These are phyloP conservation scores for Notothenia coriiceps DNA, from an alignment of 2,113 vertebrate genomes.

Conservation along the genomic window DNA sequence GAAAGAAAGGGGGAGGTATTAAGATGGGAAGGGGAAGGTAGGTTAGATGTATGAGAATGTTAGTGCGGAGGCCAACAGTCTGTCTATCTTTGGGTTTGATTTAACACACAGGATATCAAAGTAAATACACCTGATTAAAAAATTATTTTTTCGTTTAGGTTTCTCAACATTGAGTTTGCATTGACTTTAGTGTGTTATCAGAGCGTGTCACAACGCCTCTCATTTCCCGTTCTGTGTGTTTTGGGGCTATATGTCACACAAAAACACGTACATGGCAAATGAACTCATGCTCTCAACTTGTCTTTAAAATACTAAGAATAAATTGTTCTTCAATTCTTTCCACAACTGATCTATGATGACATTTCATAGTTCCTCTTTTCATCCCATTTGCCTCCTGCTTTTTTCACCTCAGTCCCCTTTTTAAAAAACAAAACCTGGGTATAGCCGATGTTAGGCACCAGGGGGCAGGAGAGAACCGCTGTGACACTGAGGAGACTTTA, in stretches of 20 bases:
- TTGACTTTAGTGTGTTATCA: neutral
- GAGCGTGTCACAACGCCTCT: constrained; percentile 1
- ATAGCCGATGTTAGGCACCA: constrained; percentile 35
- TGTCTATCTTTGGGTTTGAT: constrained; percentile 2
- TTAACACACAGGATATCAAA: neutral
- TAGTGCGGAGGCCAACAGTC: neutral
- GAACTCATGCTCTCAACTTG: constrained; percentile 14
- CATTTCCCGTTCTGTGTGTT: constrained; percentile 15
- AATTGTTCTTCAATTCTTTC: constrained; percentile 10
- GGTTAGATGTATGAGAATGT: constrained; percentile 9
- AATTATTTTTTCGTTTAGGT: neutral
- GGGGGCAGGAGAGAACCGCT: constrained; percentile 70
- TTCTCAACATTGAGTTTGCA: neutral
- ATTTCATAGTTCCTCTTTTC: neutral
- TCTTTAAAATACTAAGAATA: constrained; percentile 20
- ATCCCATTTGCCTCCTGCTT: constrained; percentile 1
- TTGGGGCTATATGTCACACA: neutral
- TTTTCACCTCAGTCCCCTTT: constrained; percentile 1
- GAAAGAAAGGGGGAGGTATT: constrained; percentile 28
- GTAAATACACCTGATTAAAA: constrained; percentile 4
- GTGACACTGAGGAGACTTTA: neutral
- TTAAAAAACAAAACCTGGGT: neutral
- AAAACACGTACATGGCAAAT: constrained; percentile 10
- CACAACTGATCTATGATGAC: constrained; percentile 8
- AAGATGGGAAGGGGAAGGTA: neutral